phyloP scores from a whole-genome alignment of 1,140 invertebrate species.

The Sycophila sp. region DNA sequence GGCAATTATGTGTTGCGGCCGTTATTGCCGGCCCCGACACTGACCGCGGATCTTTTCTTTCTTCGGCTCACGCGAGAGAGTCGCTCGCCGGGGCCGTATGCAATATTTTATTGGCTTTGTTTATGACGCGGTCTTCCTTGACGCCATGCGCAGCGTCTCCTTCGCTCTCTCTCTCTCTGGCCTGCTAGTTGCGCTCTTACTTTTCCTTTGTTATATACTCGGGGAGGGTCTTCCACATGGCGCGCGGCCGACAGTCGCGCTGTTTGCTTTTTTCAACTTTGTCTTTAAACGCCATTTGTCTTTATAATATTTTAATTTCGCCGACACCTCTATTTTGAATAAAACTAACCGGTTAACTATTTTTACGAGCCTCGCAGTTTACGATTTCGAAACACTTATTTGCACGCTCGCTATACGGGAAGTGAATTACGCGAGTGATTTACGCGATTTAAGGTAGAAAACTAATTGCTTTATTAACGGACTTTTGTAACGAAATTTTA shows the following conservation, averaged over 20 bases:
- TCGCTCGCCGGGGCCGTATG: constrained; percentile 42
- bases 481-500: no score
- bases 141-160: constrained; percentile 43
- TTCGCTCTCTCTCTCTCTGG: constrained; percentile 5
- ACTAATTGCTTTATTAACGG: no score
- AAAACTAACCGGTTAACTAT: not conserved
- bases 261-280: constrained; percentile 19
- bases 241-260: not conserved
- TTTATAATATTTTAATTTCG: constrained; percentile 30
- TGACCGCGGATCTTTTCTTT: constrained; percentile 44
- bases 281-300: constrained; percentile 20
- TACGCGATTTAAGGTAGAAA: no score
- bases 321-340: constrained; percentile 4
- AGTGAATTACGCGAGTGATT: no score
- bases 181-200: not conserved
- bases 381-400: no score
- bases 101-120: constrained; percentile 66
- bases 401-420: no score
- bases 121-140: constrained; percentile 59
- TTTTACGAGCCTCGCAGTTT: not conserved
- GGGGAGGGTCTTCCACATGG: not conserved
- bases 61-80: constrained; percentile 30
- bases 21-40: constrained; percentile 53
- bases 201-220: constrained; percentile 34
- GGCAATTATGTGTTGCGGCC: constrained; percentile 61